Evolutionary conservation across 2,113 vertebrate genomes (phyloP), one percentile per base, ranked within the genome.

Genomic region (Cyanocitta stelleri): DNA sequence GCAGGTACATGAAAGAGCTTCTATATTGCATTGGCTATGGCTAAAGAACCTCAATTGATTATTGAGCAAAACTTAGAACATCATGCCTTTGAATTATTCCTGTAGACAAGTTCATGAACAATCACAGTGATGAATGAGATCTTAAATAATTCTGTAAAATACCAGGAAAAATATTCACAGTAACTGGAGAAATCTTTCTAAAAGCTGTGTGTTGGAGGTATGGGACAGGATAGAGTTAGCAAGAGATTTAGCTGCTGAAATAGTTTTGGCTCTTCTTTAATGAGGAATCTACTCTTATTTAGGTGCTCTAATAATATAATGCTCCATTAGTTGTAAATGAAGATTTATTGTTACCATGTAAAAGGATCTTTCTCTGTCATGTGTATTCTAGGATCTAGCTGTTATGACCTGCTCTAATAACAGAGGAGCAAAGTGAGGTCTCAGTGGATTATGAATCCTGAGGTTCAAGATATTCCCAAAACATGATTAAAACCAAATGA

Each of bases 221-320:
- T 51, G 5, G 18, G 14, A 8, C 0, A 0, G n/a, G 9, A 32
- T 18, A 43, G 21, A 59, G 9, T 3, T 44, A 71, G 8, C 2
- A 16, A 75, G 52, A 58, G 4, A 15, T 75, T 37, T 32, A 49
- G 20, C 46, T 78, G 32, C 59, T 69, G 51, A 62, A 77, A 59
- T 23, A 1, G 1, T 49, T 87, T 55, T 59, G 4, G 2, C 27
- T 78, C 11, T 77, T 77, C 49, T 49, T 77, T 76, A 67, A 72
- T 43, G 23, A 48, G 20, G 9, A 67, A 43, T 3, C 11, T 54
- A 18, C 10, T 66, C 3, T 49, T 64, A 30, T 61, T 75, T 48
- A 39, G 6, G 11, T 61, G 9, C 14, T 89, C 12, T 73, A 39
- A 51, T 16, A 44, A 61, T 7, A 7, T n/a, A 39, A 39, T 64